Evolutionary conservation across 2,797 vertebrate species (phyloP).

Genomic region (Gymnoscopelus braueri): DNA sequence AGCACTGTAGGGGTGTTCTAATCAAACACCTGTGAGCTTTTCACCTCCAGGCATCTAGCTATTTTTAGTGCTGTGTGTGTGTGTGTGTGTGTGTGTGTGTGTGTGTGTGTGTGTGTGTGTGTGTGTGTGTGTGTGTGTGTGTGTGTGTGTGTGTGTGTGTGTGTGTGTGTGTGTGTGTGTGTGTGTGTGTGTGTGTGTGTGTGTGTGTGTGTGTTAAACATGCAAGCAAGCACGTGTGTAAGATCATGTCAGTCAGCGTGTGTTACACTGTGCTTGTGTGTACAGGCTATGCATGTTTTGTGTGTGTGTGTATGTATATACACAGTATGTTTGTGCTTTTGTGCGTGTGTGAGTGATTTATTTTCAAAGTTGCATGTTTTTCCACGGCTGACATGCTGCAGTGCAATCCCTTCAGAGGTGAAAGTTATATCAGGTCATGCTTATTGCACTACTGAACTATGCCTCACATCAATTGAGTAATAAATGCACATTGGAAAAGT

Average conservation of each 20-base stretch:
- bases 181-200: neutral
- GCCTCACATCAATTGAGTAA: conserved; percentile 4
- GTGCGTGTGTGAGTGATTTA: no score
- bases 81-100: conserved; percentile 12
- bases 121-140: neutral
- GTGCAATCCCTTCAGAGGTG: conserved; percentile 28
- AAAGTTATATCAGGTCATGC: conserved; percentile 42
- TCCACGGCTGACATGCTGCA: conserved; percentile 24
- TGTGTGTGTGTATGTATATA: no score
- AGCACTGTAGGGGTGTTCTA: conserved; percentile 24
- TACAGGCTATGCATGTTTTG: no score
- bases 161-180: conserved; percentile 6
- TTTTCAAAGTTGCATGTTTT: no score
- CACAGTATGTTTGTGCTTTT: no score
- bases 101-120: conserved; percentile 10
- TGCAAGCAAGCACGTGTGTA: no score
- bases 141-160: conserved; percentile 11
- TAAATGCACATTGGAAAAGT: conserved; percentile 2
- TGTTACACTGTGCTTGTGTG: no score
- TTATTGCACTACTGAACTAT: conserved; percentile 4
- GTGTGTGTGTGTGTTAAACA: no score
- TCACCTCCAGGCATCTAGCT: conserved; percentile 26
- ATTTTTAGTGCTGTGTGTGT: conserved; percentile 29
- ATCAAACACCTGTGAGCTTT: conserved; percentile 50
- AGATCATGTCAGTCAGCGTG: no score